Conservation (phyloP, 2,797 vertebrate species). For the Gambelia wislizenii region DNA sequence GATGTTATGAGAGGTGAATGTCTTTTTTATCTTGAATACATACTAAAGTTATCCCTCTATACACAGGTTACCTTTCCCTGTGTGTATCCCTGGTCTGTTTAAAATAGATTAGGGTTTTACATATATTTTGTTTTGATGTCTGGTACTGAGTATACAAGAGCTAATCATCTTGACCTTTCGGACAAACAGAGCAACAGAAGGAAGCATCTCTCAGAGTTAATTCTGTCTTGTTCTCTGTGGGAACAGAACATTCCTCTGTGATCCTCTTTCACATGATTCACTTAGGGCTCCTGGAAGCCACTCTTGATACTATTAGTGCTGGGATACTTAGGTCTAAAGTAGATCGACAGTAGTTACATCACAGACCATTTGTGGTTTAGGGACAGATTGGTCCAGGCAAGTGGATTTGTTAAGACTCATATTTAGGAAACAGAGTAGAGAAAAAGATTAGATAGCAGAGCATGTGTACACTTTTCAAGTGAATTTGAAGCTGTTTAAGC, state of each 20-base stretch:
- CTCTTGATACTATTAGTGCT: constrained; percentile 85
- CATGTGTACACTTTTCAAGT: constrained; percentile 45
- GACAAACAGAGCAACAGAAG: constrained; percentile 81
- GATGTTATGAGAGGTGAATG: constrained; percentile 63
- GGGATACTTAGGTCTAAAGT: constrained; percentile 77
- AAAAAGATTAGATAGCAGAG: constrained; percentile 46
- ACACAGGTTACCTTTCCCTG: constrained; percentile 55
- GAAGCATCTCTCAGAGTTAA: constrained; percentile 85
- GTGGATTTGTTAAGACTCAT: constrained; percentile 40
- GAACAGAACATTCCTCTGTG: constrained; percentile 90
- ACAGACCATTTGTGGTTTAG: constrained; percentile 49
- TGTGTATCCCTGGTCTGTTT: constrained; percentile 60
- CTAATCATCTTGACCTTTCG: constrained; percentile 86
- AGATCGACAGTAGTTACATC: constrained; percentile 71
- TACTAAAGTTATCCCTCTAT: constrained; percentile 36
- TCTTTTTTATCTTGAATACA: constrained; percentile 41
- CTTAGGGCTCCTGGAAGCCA: constrained; percentile 83
- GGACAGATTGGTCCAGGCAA: constrained; percentile 28
- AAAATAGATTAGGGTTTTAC: constrained; percentile 70
- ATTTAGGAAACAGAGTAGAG: constrained; percentile 44
- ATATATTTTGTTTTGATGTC: constrained; percentile 78
- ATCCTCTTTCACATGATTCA: constrained; percentile 88
- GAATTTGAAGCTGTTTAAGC: constrained; percentile 51
- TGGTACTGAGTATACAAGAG: constrained; percentile 69
- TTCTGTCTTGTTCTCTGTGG: constrained; percentile 85